A percentile compares a stretch with the other conserved stretches of the same genome.
These are phyloP conservation scores for Nesometra sesokonis DNA, from an alignment of 35 echinoderm and acorn worm genomes.

Conservation along the genomic window DNA sequence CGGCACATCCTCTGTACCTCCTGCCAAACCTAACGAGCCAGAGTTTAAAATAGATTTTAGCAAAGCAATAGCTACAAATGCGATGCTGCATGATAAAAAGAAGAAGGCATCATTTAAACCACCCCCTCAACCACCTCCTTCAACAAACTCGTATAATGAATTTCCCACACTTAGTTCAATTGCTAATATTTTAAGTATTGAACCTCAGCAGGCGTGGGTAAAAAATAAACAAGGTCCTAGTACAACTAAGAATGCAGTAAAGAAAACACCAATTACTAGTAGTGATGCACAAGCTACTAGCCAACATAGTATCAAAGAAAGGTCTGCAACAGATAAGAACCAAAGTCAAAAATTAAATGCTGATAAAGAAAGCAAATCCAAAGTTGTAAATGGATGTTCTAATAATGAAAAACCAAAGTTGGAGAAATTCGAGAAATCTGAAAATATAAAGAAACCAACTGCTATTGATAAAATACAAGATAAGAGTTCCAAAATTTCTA, in stretches of 20 bases:
- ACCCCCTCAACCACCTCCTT: neutral
- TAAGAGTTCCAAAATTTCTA: neutral
- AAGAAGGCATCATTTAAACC: neutral
- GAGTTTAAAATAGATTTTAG: neutral
- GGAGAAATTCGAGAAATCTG: neutral
- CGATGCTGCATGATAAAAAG: neutral
- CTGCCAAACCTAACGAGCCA: neutral
- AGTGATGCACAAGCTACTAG: neutral
- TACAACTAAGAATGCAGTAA: neutral
- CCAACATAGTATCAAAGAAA: slow-evolving; percentile 5
- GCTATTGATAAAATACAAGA: neutral
- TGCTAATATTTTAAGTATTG: slow-evolving; percentile 49
- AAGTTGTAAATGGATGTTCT: neutral
- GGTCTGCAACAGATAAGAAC: neutral
- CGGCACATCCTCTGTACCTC: neutral
- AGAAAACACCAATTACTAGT: neutral
- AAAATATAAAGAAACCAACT: neutral
- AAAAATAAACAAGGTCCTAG: neutral
- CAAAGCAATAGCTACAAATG: neutral
- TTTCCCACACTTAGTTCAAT: slow-evolving; percentile 94
- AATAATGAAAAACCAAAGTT: neutral
- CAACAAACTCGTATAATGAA: slow-evolving; percentile 28
- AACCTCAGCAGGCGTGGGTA: neutral
- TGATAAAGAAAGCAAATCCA: slow-evolving; percentile 6
- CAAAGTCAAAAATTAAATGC: too few relatives aligned